These are phyloP conservation scores for Calidris pygmaea DNA, from an alignment of 2,113 vertebrate species.

Conservation along the genomic window DNA sequence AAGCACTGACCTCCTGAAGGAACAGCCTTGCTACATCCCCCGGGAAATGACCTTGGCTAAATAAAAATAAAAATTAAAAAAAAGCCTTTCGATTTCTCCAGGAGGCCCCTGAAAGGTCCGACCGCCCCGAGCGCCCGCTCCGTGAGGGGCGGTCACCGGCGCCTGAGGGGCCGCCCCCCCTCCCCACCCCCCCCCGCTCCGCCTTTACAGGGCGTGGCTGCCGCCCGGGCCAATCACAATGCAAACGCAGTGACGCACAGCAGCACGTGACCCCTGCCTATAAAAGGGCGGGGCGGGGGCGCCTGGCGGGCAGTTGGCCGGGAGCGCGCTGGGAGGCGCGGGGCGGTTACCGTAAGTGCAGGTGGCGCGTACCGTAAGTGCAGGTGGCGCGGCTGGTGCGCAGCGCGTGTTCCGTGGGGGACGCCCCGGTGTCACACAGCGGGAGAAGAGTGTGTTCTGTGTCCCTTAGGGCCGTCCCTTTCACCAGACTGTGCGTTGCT, in stretches of 20 bases:
- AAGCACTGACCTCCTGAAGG: neutral
- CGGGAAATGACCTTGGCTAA: neutral
- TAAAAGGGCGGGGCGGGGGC: neutral
- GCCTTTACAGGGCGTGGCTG: too few species aligned
- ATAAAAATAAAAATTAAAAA: neutral
- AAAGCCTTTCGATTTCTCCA: too few species aligned
- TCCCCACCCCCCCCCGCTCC: rapidly evolving
- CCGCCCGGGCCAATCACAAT: neutral
- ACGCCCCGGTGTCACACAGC: too few species aligned
- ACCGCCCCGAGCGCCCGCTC: neutral
- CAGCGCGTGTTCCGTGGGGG: too few species aligned
- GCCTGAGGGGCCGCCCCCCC: rapidly evolving
- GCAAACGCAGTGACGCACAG: rapidly evolving
- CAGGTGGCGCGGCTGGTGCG: too few species aligned
- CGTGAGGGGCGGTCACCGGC: rapidly evolving
- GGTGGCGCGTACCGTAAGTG: too few species aligned
- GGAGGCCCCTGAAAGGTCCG: neutral
- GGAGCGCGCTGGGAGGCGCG: rapidly evolving
- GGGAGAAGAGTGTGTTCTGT: too few species aligned
- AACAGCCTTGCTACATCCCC: neutral
- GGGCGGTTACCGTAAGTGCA: rapidly evolving
- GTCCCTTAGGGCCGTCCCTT: rapidly evolving
- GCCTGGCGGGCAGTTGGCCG: rapidly evolving
- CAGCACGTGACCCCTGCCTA: neutral
- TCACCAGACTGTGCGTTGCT: rapidly evolving